Evolutionary conservation across 2,113 vertebrate genomes (phyloP), one percentile per base, ranked within the genome.

Genomic region (Microtus ochrogaster): DNA sequence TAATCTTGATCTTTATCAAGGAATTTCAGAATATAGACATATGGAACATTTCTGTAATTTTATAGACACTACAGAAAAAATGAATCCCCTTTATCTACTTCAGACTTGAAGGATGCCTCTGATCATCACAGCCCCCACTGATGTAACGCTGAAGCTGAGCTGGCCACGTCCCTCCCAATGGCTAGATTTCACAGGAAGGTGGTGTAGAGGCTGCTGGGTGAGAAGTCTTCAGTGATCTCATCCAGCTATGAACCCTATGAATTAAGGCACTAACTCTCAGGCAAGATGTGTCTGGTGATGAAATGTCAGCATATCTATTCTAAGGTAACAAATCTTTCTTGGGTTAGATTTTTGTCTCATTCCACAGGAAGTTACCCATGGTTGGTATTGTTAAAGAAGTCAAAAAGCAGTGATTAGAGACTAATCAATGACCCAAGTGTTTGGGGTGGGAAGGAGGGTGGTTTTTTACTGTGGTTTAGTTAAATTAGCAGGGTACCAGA

Each of bases 31-130:
- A 89, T 82, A 58, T 89, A 77, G 52, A 92, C 47, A 30, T 41
- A 19, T 73, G 5, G 72, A 95, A 52, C 73, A 0, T 39, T 91
- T 91, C 52, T 92, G 12, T 58, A 83, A 79, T 90, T 94, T 87
- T 49, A 83, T 12, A 85, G 78, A 12, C 36, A 21, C 68, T 86
- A 49, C 0, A 93, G 21, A 63, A 21, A 30, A 79, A 52, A 9
- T 36, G 22, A 58, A 86, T 7, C 10, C 49, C 19, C 3, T 22
- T 92, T 90, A 78, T 91, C 14, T 19, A 74, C n/a, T 97, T 74
- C 22, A 63, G n/a, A 94, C 68, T 76, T 47, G 36, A 95, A 87
- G 47, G 49, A 83, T 7, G 2, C 3, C 63, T n/a, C 22, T 91
- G 30, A 79, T 91, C 36, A 47, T 61, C 49, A 61, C 81, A 61